phyloP scores from a whole-genome alignment of 2,888 invertebrate genomes.

The Habrosyne pyritoides region DNA sequence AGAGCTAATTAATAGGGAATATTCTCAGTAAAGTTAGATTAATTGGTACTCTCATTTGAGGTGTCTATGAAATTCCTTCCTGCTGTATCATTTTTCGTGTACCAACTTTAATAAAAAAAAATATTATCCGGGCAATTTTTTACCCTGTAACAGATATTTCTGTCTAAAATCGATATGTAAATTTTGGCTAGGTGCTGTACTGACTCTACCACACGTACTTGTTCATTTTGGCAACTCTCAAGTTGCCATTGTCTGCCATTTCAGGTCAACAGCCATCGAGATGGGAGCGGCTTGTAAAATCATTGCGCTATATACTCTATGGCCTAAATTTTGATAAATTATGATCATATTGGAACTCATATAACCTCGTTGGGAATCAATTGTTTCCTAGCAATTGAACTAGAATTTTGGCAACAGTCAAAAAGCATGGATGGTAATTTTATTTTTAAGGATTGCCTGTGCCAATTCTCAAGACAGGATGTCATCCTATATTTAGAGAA shows the following conservation, averaged over 20 bases:
- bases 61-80: too few relatives aligned
- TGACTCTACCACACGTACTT: too few relatives aligned
- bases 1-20: neutral
- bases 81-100: too few relatives aligned
- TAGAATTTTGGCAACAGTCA: neutral
- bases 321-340: neutral
- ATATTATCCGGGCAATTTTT: too few relatives aligned
- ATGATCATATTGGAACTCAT: neutral
- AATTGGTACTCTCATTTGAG: too few relatives aligned
- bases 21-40: too few relatives aligned
- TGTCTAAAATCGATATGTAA: too few relatives aligned
- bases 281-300: constrained; percentile 5
- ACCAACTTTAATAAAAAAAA: too few relatives aligned
- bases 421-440: neutral
- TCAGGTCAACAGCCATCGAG: constrained; percentile 12
- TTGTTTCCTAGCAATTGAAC: neutral
- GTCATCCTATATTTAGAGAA: neutral
- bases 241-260: constrained; percentile 1
- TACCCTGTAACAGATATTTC: too few relatives aligned
- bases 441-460: neutral
- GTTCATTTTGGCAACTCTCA: neutral
- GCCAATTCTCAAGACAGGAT: neutral
- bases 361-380: neutral
- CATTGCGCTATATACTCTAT: constrained; percentile 4
- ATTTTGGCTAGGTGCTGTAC: too few relatives aligned